These are phyloP conservation scores for Brachionus rotundiformis DNA, from an alignment of 1,140 invertebrate genomes.

Conservation along the genomic window DNA sequence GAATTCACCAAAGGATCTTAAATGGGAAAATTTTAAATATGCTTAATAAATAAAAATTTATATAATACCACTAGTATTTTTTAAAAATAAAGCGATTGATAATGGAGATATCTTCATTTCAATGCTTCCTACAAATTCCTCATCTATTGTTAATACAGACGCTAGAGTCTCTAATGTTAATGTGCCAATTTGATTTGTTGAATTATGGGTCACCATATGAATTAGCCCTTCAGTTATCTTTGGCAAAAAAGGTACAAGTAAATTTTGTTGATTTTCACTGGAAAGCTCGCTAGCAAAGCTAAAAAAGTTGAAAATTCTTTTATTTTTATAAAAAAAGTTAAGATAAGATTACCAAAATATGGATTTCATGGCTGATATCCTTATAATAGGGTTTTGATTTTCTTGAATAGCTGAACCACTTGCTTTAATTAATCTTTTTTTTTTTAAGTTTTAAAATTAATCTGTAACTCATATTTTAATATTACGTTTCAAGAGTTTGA, in stretches of 20 bases:
- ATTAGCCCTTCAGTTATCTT: slow-evolving; percentile 67
- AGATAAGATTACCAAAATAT: slow-evolving; percentile 52
- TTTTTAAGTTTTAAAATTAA: too few species aligned
- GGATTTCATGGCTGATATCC: slow-evolving; percentile 59
- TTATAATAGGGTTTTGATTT: slow-evolving; percentile 63
- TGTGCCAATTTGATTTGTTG: slow-evolving; percentile 64
- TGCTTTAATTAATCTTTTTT: slow-evolving; percentile 67
- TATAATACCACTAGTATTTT: slow-evolving; percentile 68
- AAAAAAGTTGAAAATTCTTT: neutral
- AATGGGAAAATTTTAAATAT: slow-evolving; percentile 53
- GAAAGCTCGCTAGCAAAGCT: slow-evolving; percentile 17
- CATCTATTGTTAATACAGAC: slow-evolving; percentile 72
- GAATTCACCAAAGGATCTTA: slow-evolving; percentile 71
- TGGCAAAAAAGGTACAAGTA: slow-evolving; percentile 59
- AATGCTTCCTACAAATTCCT: slow-evolving; percentile 70
- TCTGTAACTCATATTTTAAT: too few species aligned
- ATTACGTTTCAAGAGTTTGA: slow-evolving; percentile 66
- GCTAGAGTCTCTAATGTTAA: slow-evolving; percentile 71
- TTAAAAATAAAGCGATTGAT: slow-evolving; percentile 74
- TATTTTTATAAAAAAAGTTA: too few species aligned
- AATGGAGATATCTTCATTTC: slow-evolving; percentile 73
- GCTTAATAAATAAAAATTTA: too few species aligned
- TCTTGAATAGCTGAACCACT: slow-evolving; percentile 67
- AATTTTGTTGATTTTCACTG: slow-evolving; percentile 42
- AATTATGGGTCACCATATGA: slow-evolving; percentile 54